Base-by-base conservation (phyloP, 2,888 invertebrate species). In the Cheilosia variabilis region DNA sequence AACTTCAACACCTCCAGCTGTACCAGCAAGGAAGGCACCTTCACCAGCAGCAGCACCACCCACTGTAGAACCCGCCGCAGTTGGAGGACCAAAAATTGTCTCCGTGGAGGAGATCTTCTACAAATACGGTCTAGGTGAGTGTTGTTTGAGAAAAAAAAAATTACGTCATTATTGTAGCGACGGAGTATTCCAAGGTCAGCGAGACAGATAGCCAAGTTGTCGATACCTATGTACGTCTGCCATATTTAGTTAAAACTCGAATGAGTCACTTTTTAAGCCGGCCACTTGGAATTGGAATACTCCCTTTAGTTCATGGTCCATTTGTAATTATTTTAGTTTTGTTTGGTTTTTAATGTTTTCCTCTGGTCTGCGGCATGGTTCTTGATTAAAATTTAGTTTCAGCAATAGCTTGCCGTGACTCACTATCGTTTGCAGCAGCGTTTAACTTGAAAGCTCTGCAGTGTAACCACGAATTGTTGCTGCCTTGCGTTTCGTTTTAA, bases 101-200 rank as follows among this genome's bases (percentile, higher is more conserved):
- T 91, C 91, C 79, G 94, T 95, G 13, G 94, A 95, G 89, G 94
- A 94, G 72, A 94, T 95, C 88, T 95, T 95, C 92, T 93, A 94
- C 89, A 94, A 94, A 91, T 94, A 95, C 92, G 95, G 95, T 81
- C 92, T 95, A 86, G 95, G 95, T 95, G 90, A 95, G 95, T 94
- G 45, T 37, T 62, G 52, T 37, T 3, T 10, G 7, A 63, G 15
- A 9, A 13, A 31, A 9, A n/a, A 45, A 69, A 65, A 76, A 81
- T 86, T 86, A 86, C 86, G 86, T 86, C 86, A 86, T 77, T 66
- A 45, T 24, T 10, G 22, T 22, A 55, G 57, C 27, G 37, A 62
- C 62, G 77, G 86, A 81, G 72, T 77, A 71, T 63, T 86, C 76
- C 86, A 86, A 86, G 86, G 86, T 86, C 81, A 77, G 80, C 58